Percentiles rank a stretch among this genome's conserved stretches.
Conservation (phyloP, 2,888 invertebrate genomes). For the Omphaloscelis lunosa region DNA sequence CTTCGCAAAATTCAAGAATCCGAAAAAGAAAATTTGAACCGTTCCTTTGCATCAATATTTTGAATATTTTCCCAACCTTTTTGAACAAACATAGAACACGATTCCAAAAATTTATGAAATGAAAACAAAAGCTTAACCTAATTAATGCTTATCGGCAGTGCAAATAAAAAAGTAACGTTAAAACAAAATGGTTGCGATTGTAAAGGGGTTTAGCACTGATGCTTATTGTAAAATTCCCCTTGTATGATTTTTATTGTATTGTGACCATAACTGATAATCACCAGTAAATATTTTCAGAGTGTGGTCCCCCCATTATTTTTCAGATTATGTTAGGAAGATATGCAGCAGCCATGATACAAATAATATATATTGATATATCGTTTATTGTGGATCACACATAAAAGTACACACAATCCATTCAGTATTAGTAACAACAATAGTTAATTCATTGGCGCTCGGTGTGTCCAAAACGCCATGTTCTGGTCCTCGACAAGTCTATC, state of each 20-base stretch:
- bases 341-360: no score
- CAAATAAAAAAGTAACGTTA: constrained; percentile 10
- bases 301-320: no score
- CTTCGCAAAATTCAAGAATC: background rate
- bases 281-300: no score
- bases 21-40: background rate
- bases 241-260: background rate
- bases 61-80: background rate
- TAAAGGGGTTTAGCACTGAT: background rate
- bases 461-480: no score
- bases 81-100: background rate
- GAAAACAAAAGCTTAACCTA: background rate
- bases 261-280: background rate
- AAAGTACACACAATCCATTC: no score
- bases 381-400: no score
- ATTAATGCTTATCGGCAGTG: constrained; percentile 13
- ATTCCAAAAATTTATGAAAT: constrained; percentile 2
- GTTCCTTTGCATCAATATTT: background rate
- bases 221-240: no score
- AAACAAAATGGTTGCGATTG: background rate
- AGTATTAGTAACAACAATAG: no score
- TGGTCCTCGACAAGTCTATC: no score
- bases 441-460: no score
- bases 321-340: no score
- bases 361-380: no score